Base-by-base conservation (phyloP, 2,113 vertebrate species). In the Amphiprion percula region DNA sequence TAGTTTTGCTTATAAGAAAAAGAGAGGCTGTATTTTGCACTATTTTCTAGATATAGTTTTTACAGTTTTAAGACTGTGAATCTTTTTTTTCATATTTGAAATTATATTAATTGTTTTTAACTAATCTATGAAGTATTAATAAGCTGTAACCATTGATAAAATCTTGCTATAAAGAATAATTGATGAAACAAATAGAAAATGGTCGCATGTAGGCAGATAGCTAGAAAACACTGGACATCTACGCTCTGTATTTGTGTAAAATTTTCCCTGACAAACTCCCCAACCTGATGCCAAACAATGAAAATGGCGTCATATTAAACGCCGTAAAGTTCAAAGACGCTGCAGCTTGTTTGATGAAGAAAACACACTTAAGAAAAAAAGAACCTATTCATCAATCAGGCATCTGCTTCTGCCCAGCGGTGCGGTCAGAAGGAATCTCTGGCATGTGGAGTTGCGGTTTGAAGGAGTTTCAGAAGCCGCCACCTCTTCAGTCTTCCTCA, bases 401-500 rank as follows among this genome's bases (percentile, higher is more conserved):
- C 77, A 56, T 80, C 82, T 84, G 89, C 89, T 74, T 56, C 85
- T 82, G 86, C 88, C 83, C 82, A 80, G 82, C 74, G 58, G 66
- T 89, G 88, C 37, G 89, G 92, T 89, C 89, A 84, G 61, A 7
- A 89, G 85, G 90, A 92, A 93, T 95, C 83, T 69, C 56, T 15
- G 87, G 91, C 84, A 91, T 95, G 91, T 79, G 87, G 67, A 84
- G 77, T 77, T 85, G 88, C 24, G 82, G 81, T 86, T 83, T 83
- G 12, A 86, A 79, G 75, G 79, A 87, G 82, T 68, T 79, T 82
- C 82, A 82, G 78, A 83, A 80, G 82, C 65, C 49, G 82, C 80
- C 83, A 83, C 89, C 88, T 91, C 88, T 77, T 84, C 83, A 67
- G 41, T 82, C 80, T 76, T 63, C 23, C 69, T 83, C 76, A 79